Evolutionary conservation across 2,113 vertebrate species (phyloP), one percentile per base, ranked within the genome.

Genomic region (Cynocephalus volans): DNA sequence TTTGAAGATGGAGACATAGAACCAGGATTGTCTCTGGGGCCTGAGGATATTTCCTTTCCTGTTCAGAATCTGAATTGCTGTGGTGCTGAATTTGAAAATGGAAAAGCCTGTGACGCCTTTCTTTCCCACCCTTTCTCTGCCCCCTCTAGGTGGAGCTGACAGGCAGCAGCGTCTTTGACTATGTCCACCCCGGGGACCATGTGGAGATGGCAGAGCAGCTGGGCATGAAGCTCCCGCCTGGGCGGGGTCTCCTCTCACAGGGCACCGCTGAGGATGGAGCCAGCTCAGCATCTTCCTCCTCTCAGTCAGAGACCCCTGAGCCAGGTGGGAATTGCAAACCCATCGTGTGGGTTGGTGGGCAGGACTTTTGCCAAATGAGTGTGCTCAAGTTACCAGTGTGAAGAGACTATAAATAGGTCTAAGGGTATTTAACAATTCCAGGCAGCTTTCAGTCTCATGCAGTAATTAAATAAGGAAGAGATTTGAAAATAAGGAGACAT

Each of bases 171-270:
- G 99, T 99, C 92, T 99, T 99, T 96, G 99, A 99, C 98, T 99
- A 99, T 98, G 99, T 99, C 96, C 99, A 99, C 98, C 99, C 99
- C 0, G 99, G 99, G 86, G 99, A 99, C 98, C 99, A 99, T 60
- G 99, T 99, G 98, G 99, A 99, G 98, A 99, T 99, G 99, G 99
- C 99, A 7, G 99, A 99, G 98, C 99, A 99, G 99, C 99, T 99
- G 96, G 99, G 99, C 98, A 99, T 99, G 99, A 99, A 99, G 99
- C 99, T 99, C 96, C 99, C 99, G 48, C 99, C 99, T 4, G 99
- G 99, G 83, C 99, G 99, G 98, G 99, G 99, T 58, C 98, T 99
- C 76, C 99, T 99, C 97, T 99, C 99, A 0, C 99, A 99, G 98
- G 99, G 99, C 92, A 98, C 99, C 1, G 98, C 99, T 5, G 99